Conservation (phyloP, 2,797 vertebrate species). For the Myoxocephalus aenaeus region DNA sequence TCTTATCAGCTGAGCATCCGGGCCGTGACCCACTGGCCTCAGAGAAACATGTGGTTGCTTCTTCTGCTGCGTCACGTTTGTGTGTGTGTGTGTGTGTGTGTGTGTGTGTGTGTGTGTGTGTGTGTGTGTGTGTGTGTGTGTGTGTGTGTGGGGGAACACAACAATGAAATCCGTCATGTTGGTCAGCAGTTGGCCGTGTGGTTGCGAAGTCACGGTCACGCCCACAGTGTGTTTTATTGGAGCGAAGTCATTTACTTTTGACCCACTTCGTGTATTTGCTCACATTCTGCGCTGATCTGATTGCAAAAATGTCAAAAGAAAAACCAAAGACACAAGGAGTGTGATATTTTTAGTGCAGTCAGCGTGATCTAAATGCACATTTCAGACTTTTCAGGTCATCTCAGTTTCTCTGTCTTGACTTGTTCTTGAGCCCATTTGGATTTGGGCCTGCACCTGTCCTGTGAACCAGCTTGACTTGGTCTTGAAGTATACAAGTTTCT, state of each 20-base stretch:
- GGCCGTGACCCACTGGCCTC: constrained; percentile 1
- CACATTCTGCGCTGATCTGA: background rate
- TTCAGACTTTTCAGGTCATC: background rate
- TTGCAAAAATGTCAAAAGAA: background rate
- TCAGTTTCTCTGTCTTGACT: background rate
- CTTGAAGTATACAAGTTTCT: background rate
- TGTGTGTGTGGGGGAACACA: no score
- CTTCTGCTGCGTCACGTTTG: background rate
- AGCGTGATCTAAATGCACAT: background rate
- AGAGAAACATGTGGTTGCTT: constrained; percentile 1
- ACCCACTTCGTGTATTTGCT: background rate
- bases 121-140: background rate
- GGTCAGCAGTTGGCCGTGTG: constrained; percentile 20
- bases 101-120: constrained; percentile 5
- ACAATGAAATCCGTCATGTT: constrained; percentile 11
- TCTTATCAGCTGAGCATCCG: background rate
- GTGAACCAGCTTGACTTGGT: background rate
- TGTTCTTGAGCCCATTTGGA: background rate
- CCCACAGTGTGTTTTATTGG: background rate
- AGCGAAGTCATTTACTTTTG: background rate
- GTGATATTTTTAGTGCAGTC: background rate
- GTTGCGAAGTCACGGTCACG: background rate
- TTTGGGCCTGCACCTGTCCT: background rate
- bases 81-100: background rate
- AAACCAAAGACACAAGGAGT: background rate